Conservation (phyloP, 2,888 invertebrate species). For the Drosophila borealis region DNA sequence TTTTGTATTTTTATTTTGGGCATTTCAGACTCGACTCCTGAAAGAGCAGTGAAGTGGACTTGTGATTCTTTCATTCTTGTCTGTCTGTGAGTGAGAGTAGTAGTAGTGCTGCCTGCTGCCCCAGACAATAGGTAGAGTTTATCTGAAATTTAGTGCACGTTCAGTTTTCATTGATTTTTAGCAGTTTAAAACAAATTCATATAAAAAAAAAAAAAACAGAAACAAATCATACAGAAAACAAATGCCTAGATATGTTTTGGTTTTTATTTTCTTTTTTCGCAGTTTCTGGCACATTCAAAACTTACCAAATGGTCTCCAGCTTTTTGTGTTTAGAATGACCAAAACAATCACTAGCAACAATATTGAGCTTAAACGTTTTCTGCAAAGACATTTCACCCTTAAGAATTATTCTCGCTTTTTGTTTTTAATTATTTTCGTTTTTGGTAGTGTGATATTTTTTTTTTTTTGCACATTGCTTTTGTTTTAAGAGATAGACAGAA, state of each 20-base stretch:
- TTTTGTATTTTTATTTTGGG: slow-evolving; percentile 50
- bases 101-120: slow-evolving; percentile 78
- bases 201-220: slow-evolving; percentile 63
- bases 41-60: slow-evolving; percentile 74
- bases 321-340: slow-evolving; percentile 85
- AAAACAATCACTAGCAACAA: slow-evolving; percentile 85
- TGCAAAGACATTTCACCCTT: slow-evolving; percentile 91
- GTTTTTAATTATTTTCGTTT: slow-evolving; percentile 41
- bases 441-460: slow-evolving; percentile 63
- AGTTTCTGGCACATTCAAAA: slow-evolving; percentile 84
- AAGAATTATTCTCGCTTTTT: slow-evolving; percentile 84
- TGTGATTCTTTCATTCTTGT: slow-evolving; percentile 73
- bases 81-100: slow-evolving; percentile 77
- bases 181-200: slow-evolving; percentile 57
- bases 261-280: slow-evolving; percentile 66
- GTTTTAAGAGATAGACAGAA: slow-evolving; percentile 48
- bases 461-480: slow-evolving; percentile 43
- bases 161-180: slow-evolving; percentile 82
- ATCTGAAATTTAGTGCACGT: slow-evolving; percentile 85
- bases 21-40: slow-evolving; percentile 66
- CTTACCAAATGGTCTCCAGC: slow-evolving; percentile 85
- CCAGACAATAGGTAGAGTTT: slow-evolving; percentile 84
- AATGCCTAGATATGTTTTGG: slow-evolving; percentile 75
- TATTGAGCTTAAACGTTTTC: slow-evolving; percentile 86
- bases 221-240: slow-evolving; percentile 72